Conservation (phyloP, 2,888 invertebrate species). For the Brachypterus glaber region DNA sequence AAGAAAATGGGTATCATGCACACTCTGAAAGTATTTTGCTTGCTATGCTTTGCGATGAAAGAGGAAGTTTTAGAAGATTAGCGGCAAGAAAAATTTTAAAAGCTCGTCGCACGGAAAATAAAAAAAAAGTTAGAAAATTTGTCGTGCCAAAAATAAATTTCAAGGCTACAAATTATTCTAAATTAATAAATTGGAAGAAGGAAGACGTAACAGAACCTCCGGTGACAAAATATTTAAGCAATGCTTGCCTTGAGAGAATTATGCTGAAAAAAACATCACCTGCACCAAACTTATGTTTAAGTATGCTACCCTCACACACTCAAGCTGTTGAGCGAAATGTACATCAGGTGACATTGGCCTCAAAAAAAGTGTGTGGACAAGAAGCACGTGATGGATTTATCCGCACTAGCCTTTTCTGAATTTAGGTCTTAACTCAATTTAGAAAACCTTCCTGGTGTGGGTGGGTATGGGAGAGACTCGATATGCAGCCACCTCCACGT, state of each 20-base stretch:
- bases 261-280: background rate
- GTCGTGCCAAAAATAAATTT: background rate
- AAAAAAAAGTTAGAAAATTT: background rate
- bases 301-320: no score
- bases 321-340: no score
- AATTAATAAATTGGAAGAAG: background rate
- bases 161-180: background rate
- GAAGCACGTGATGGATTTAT: no score
- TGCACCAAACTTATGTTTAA: no score
- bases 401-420: no score
- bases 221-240: background rate
- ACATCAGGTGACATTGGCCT: no score
- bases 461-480: no score
- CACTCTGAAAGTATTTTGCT: background rate
- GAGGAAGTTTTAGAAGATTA: background rate
- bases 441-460: no score
- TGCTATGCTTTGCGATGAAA: background rate
- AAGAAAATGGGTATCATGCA: background rate
- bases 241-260: background rate
- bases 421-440: no score
- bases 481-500: no score
- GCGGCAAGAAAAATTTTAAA: background rate
- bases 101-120: background rate
- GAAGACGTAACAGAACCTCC: background rate
- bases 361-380: no score